phyloP scores from a whole-genome alignment of 1,140 invertebrate species.

The Galendromus occidentalis region DNA sequence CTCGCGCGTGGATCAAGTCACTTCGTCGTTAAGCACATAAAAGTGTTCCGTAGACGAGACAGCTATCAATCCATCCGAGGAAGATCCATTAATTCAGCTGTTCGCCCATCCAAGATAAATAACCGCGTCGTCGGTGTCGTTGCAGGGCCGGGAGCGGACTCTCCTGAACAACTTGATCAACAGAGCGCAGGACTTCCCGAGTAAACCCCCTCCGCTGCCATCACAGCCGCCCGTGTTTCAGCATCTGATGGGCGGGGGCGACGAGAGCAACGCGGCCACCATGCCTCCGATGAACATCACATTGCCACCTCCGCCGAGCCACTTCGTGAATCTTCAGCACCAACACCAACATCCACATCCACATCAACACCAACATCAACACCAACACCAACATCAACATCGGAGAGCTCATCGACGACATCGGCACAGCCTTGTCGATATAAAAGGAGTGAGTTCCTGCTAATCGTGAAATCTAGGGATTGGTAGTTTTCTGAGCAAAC shows the following conservation, averaged over 20 bases:
- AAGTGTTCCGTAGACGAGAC: too few species aligned
- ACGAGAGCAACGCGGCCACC: too few species aligned
- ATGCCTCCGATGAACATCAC: not conserved
- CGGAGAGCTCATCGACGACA: not conserved
- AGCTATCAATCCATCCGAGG: too few species aligned
- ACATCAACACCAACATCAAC: not conserved
- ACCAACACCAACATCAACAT: not conserved
- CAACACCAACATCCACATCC: not conserved
- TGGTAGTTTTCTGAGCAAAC: too few species aligned
- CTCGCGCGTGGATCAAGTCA: too few species aligned
- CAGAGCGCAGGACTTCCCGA: slow-evolving; percentile 2
- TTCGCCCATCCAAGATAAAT: too few species aligned
- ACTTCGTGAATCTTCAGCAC: not conserved
- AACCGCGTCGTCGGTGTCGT: not conserved
- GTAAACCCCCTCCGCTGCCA: not conserved
- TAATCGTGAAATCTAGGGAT: too few species aligned
- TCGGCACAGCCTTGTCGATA: slow-evolving; percentile 9
- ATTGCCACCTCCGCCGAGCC: not conserved
- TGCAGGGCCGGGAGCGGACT: not conserved
- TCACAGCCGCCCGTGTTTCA: not conserved
- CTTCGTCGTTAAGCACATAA: too few species aligned
- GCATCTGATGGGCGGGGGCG: not conserved
- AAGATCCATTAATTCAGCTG: too few species aligned
- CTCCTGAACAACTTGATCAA: slow-evolving; percentile 5
- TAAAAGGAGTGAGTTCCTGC: not conserved